A percentile compares a stretch with the other conserved stretches of the same genome.
Evolutionary conservation across 2,797 vertebrate genomes (phyloP).

Genomic region (Poeciliopsis presidionis): DNA sequence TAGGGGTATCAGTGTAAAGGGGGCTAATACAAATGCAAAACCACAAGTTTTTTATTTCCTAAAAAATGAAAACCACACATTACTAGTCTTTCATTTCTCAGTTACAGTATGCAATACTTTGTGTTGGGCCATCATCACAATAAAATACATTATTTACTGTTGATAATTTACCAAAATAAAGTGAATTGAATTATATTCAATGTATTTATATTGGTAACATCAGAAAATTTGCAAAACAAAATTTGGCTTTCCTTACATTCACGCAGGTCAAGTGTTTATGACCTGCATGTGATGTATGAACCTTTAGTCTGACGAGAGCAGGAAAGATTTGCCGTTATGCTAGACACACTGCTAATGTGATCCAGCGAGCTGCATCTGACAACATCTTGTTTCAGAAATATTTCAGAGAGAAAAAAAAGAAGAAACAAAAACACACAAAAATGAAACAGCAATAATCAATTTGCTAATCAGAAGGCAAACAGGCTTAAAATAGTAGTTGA

Average conservation of each 20-base stretch:
- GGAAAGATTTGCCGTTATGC: background rate
- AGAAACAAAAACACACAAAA: background rate
- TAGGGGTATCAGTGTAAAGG: background rate
- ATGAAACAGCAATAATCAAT: background rate
- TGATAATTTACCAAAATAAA: background rate
- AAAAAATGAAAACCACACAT: background rate
- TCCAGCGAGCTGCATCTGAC: background rate
- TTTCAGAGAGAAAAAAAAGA: too few species aligned
- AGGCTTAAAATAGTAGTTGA: conserved; percentile 5
- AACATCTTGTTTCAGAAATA: background rate
- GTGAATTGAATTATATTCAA: too few species aligned
- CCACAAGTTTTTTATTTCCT: background rate
- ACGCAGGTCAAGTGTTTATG: background rate
- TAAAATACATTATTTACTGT: background rate
- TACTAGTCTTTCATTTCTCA: background rate
- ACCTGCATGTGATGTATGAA: background rate
- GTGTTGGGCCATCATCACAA: background rate
- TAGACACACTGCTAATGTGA: background rate
- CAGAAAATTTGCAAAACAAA: background rate
- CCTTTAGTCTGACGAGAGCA: background rate
- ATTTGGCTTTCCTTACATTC: background rate
- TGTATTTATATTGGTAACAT: too few species aligned
- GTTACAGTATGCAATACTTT: background rate
- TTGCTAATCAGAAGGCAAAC: conserved; percentile 22
- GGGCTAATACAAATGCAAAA: background rate